Evolutionary conservation across 1,140 invertebrate genomes (phyloP).

Genomic region (Kradibia gibbosae): DNA sequence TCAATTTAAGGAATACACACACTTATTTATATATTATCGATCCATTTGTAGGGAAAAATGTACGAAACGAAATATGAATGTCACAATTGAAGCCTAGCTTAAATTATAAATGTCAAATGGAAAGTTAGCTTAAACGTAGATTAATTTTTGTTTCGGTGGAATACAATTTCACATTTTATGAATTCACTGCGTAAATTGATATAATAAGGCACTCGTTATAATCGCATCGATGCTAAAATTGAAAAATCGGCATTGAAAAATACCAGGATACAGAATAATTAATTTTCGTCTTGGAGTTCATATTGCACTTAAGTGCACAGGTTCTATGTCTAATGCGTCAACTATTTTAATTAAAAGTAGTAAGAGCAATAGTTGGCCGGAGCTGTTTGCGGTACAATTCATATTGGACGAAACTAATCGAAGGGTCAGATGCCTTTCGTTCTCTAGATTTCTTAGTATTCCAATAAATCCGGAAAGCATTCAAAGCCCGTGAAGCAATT

Average conservation of each 20-base stretch:
- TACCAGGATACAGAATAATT: constrained; percentile 12
- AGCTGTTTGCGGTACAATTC: background rate
- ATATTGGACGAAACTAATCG: constrained; percentile 41
- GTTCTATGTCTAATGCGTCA: constrained; percentile 23
- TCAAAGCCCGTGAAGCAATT: constrained; percentile 17
- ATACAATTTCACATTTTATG: too few species aligned
- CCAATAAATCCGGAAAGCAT: constrained; percentile 37
- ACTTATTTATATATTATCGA: too few species aligned
- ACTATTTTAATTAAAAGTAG: constrained; percentile 47
- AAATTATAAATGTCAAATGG: too few species aligned
- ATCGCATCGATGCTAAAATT: too few species aligned
- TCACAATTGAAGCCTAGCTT: too few species aligned
- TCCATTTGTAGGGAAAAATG: too few species aligned
- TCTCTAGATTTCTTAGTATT: constrained; percentile 32
- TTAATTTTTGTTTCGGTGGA: too few species aligned
- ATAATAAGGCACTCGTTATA: too few species aligned
- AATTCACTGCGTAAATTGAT: too few species aligned
- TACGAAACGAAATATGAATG: too few species aligned
- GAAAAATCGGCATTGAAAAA: background rate
- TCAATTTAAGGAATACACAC: background rate
- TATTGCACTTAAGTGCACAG: constrained; percentile 1
- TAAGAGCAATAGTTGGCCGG: background rate
- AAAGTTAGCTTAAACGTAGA: too few species aligned
- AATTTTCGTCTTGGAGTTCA: background rate
- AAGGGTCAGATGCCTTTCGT: constrained; percentile 33